Base-by-base conservation (phyloP, 1,140 invertebrate genomes). In the Varroa destructor region DNA sequence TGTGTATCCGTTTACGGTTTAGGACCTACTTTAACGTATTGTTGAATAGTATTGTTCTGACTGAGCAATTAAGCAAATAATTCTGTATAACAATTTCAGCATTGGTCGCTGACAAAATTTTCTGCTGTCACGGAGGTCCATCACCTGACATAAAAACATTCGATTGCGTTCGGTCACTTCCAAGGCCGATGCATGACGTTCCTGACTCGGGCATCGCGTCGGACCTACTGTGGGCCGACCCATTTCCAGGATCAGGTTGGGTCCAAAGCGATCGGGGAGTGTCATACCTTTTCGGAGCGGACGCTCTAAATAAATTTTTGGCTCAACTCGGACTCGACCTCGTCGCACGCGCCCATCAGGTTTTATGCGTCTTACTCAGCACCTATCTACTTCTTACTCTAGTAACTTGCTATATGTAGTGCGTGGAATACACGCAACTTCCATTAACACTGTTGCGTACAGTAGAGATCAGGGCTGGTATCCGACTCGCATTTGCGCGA, bases 141-240 rank as follows among this genome's bases (percentile, higher is more conserved):
- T 82, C 81, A 75, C 80, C 80, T 5, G 78, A 82, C 74, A 74
- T 81, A 43, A 74, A 80, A 55, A 76, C 79, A 14, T 75, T 84
- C 82, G 83, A 84, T 76, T 83, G 84, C 74, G 84, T 84, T 58
- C 77, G 83, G 57, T 79, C 82, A 56, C 82, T 84, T 64, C 83
- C 83, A 81, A 74, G 83, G 64, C 83, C 83, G 1, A 84, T 83
- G 73, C 82, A 84, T 75, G 83, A 84, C 36, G 83, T 84, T 25
- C 61, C 61, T 10, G 84, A 85, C 74, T 82, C 83, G 76, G 84
- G 84, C 46, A 77, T 85, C 8, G 78, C 85, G 12, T 86, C 84
- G 76, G 84, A 85, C 77, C 76, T 85, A 40, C 75, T 86, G 70
- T 85, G 84, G 84, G 83, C 82, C 37, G 83, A 84, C 76, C 83